Conservation (phyloP, 2,888 invertebrate species). For the Frankliniella intonsa region DNA sequence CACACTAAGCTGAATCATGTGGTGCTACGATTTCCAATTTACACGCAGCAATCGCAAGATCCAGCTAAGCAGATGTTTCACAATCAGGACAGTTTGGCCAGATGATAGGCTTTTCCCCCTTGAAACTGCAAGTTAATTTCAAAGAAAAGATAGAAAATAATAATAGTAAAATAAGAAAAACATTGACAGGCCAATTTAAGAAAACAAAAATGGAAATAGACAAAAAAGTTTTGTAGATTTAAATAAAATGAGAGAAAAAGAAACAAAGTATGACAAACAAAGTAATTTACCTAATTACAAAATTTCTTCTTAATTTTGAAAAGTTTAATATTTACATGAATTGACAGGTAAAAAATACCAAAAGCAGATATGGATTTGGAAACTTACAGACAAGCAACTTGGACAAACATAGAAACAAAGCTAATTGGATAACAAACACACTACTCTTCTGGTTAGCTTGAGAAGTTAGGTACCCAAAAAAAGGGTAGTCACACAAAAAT, state of each 20-base stretch:
- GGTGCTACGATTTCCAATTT: constrained; percentile 57
- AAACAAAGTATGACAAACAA: background rate
- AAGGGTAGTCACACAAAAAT: too few relatives aligned
- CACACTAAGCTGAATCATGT: constrained; percentile 63
- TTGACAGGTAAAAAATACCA: too few relatives aligned
- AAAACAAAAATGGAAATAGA: background rate
- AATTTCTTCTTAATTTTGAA: too few relatives aligned
- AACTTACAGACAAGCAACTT: too few relatives aligned
- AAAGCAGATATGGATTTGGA: too few relatives aligned
- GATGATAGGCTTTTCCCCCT: too few relatives aligned
- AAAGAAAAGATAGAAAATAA: background rate
- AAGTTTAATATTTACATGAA: too few relatives aligned
- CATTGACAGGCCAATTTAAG: background rate
- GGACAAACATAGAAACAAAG: too few relatives aligned
- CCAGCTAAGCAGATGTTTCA: constrained; percentile 45
- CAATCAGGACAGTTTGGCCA: background rate
- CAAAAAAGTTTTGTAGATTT: background rate
- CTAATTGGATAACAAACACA: too few relatives aligned
- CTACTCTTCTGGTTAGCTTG: too few relatives aligned
- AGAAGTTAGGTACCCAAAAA: too few relatives aligned
- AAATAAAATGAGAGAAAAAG: background rate
- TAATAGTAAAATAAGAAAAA: background rate
- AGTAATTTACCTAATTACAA: too few relatives aligned
- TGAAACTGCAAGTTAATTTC: background rate
- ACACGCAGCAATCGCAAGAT: constrained; percentile 57